Conservation (phyloP, 1,140 invertebrate species). For the Diabrotica virgifera region DNA sequence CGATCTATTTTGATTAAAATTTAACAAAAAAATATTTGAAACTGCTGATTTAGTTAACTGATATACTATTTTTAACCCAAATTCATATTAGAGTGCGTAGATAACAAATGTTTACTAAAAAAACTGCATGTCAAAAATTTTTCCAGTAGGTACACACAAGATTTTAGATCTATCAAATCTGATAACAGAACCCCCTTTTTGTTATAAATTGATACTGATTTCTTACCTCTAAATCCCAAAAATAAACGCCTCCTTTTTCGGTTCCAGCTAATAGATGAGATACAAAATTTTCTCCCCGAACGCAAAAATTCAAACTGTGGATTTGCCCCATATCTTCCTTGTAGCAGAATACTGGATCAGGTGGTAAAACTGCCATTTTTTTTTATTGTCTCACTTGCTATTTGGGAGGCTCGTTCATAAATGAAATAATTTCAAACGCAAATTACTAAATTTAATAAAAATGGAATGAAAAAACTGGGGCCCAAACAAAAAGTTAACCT, state of each 20-base stretch:
- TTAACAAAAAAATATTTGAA: too few species aligned
- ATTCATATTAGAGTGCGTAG: too few species aligned
- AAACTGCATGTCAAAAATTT: too few species aligned
- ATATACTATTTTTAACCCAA: too few species aligned
- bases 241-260: conserved; percentile 64
- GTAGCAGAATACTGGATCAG: conserved; percentile 65
- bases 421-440: neutral
- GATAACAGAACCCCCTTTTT: too few species aligned
- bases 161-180: too few species aligned
- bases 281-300: conserved; percentile 51
- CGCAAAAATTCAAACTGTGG: conserved; percentile 63
- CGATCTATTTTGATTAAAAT: too few species aligned
- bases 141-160: too few species aligned
- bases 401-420: neutral
- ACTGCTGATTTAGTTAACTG: too few species aligned
- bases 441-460: neutral
- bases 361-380: conserved; percentile 56
- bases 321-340: conserved; percentile 65
- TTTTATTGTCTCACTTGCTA: neutral
- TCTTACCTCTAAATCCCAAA: conserved; percentile 69
- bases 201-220: too few species aligned
- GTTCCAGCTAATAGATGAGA: conserved; percentile 66
- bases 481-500: neutral
- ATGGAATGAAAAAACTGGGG: neutral
- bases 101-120: too few species aligned